Base-by-base conservation (phyloP, 2,797 vertebrate species). In the Tragelaphus oryx region DNA sequence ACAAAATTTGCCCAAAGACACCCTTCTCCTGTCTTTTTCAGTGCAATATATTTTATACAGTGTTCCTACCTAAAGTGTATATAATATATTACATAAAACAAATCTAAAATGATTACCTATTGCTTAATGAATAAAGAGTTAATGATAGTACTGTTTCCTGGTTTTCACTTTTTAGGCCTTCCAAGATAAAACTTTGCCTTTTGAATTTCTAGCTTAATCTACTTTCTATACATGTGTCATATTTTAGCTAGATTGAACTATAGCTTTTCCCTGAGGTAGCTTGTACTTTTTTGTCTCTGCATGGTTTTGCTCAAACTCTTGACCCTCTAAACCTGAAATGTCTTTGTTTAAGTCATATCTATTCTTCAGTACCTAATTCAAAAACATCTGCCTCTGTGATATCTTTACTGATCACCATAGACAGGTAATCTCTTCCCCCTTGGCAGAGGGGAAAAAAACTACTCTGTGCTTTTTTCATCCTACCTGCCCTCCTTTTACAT, bases 161-260 rank as follows among this genome's bases (percentile, higher is more conserved):
- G 37, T 85, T 16, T 52, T 96, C 33, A 59, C n/a, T 91, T 84
- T 95, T 87, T 79, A 41, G 48, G 48, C 26, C 44, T 90, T 84
- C 20, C 11, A 84, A 52, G 89, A 46, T 92, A 87, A 93, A 82
- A 55, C 14, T 79, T 95, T 89, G 68, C 6, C n/a, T 89, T 93
- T 96, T 26, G 7, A 68, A 5, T 93, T 80, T 92, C 50, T n/a
- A 87, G 8, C 24, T 33, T 93, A 11, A 75, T 55, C 20, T 95
- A n/a, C 48, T 74, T 96, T 92, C 22, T 93, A 7, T 89, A 33
- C 12, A 50, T 48, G 46, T 93, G 5, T 37, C 33, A 30, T 81
- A 85, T 87, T 96, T 97, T 78, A 94, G 24, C 81, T 81, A 89
- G 89, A 87, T 30, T 52, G 50, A 97, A 80, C 50, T 91, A 6